Percentiles rank a stretch among this genome's conserved stretches.
These are phyloP conservation scores for Arion vulgaris DNA, from an alignment of 1,140 invertebrate species.

Conservation along the genomic window DNA sequence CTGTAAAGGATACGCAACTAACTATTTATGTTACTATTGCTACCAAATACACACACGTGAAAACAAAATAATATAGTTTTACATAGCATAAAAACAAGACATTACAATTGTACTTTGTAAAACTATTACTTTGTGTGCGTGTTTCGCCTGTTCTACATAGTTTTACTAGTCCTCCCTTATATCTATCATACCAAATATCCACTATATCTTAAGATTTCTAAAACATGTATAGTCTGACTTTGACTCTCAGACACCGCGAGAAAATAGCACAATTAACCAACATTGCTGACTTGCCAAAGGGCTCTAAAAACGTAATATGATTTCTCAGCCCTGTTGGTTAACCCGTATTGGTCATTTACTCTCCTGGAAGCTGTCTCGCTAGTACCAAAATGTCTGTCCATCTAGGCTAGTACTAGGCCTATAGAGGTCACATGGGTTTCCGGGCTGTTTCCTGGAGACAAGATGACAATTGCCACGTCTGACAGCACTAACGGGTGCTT, in stretches of 20 bases:
- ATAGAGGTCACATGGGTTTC: slow-evolving; percentile 1
- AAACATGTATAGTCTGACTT: too few species aligned
- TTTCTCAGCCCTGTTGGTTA: slow-evolving; percentile 9
- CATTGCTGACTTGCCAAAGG: neutral
- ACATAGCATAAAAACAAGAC: too few species aligned
- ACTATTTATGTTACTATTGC: too few species aligned
- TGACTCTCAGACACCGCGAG: neutral
- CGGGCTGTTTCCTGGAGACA: slow-evolving; percentile 28
- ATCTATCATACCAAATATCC: too few species aligned
- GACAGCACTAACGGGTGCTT: slow-evolving; percentile 3
- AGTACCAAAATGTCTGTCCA: neutral
- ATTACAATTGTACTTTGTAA: too few species aligned
- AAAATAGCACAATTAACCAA: neutral
- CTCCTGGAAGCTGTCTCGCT: neutral
- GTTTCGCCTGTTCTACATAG: too few species aligned
- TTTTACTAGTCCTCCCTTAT: too few species aligned
- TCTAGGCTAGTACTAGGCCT: neutral
- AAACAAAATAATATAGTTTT: too few species aligned
- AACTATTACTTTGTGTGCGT: too few species aligned
- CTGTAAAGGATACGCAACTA: too few species aligned
- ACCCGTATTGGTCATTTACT: neutral
- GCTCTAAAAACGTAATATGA: neutral
- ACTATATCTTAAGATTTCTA: too few species aligned
- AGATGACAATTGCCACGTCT: slow-evolving; percentile 32
- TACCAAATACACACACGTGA: too few species aligned